Base-by-base conservation (phyloP, 2,797 vertebrate species). In the Eulemur albifrons region DNA sequence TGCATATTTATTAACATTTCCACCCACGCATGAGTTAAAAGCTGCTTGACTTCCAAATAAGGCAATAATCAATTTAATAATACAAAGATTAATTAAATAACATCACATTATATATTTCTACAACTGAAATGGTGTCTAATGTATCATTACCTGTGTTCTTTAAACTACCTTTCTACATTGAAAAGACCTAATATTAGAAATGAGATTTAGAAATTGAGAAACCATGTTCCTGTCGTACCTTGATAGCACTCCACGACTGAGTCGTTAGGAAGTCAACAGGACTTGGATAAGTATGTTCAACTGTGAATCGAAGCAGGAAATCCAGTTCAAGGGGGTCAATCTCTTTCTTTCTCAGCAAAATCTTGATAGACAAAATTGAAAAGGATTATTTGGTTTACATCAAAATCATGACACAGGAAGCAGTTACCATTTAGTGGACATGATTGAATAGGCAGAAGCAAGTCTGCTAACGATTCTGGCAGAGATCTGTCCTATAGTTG, bases 231-330 rank as follows among this genome's bases (percentile, higher is more conserved):
- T 88, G 95, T 69, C 70, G 65, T 98, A 99, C 99, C 98, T 98
- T 99, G 96, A 99, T 98, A 94, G 98, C 98, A 94, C 99, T 99
- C 99, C 99, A 99, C 79, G 98, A 98, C 38, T 98, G 98, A 90
- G 98, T 35, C 87, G 98, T 99, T 88, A 99, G 98, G 97, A 99
- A 99, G 70, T 99, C 98, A 80, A 99, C 98, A 38, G 99, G 99
- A 97, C 99, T 99, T 93, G 88, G 94, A 93, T 98, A 98, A 91
- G 97, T 97, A 48, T 98, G 95, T 85, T 99, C 99, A 96, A 99
- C 97, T 83, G 98, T 98, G 96, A 99, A 99, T 67, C 65, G 97
- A 94, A 99, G 98, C 61, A 99, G 97, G 97, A 99, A 99, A 98
- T 99, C 98, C 97, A 99, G 72, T 97, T 99, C 99, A 61, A 98